Conservation (phyloP, 2,113 vertebrate genomes). For the Cariama cristata region DNA sequence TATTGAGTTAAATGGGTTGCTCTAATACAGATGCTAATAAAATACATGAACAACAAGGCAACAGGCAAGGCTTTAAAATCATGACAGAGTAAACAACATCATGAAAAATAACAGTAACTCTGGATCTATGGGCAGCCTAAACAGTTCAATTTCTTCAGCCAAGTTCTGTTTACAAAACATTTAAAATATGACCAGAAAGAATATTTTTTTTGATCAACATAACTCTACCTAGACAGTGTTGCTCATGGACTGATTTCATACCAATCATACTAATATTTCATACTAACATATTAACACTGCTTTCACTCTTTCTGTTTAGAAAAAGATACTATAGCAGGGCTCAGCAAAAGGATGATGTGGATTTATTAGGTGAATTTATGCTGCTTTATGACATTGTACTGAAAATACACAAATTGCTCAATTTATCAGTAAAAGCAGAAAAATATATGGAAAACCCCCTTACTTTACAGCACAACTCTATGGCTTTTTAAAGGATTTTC, state of each 20-base stretch:
- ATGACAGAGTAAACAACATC: not conserved
- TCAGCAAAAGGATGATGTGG: not conserved
- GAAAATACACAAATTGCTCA: not conserved
- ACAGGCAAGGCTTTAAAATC: not conserved
- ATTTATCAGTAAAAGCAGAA: not conserved
- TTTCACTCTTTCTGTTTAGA: not conserved
- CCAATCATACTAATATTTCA: not conserved
- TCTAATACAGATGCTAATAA: not conserved
- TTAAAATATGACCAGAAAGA: not conserved
- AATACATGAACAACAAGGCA: not conserved
- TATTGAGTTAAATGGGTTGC: not conserved
- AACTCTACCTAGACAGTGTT: not conserved
- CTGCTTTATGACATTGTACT: not conserved
- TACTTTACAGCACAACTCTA: not conserved
- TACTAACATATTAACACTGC: not conserved
- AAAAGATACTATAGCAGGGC: not conserved
- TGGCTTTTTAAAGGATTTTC: not conserved
- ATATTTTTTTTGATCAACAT: not conserved
- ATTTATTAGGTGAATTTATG: not conserved
- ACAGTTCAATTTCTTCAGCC: not conserved
- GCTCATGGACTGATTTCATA: not conserved
- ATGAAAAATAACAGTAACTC: not conserved
- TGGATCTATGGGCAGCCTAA: not conserved
- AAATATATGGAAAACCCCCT: not conserved
- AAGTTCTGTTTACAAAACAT: not conserved